phyloP scores from a whole-genome alignment of 2,888 invertebrate species.

The Apamea monoglypha region DNA sequence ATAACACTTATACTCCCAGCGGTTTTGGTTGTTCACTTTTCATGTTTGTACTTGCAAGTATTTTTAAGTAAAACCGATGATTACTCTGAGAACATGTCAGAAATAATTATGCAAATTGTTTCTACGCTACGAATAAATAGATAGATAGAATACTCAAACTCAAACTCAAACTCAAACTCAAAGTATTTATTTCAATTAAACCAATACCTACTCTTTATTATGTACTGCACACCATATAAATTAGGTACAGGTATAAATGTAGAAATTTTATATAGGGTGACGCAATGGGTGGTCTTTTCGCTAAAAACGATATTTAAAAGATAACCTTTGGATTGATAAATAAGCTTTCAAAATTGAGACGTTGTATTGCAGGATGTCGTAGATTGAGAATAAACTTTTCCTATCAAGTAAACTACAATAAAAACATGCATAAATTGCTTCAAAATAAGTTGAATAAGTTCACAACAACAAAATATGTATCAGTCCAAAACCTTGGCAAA shows the following conservation, averaged over 20 bases:
- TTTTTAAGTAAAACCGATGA: neutral
- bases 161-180: too few species aligned
- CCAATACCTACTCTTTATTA: neutral
- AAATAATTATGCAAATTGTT: too few species aligned
- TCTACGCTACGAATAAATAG: too few species aligned
- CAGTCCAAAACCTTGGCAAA: conserved; percentile 37
- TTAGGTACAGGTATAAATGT: too few species aligned
- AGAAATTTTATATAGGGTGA: neutral
- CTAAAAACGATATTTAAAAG: neutral
- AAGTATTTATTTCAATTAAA: too few species aligned
- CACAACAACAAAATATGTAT: conserved; percentile 1
- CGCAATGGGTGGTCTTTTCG: neutral
- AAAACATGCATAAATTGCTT: neutral
- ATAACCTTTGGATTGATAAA: neutral
- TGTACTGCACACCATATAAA: too few species aligned
- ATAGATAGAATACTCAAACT: too few species aligned
- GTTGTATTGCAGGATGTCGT: too few species aligned
- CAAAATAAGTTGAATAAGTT: neutral
- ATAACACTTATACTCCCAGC: neutral
- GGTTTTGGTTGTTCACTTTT: neutral
- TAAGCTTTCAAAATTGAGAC: neutral
- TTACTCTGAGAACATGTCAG: neutral
- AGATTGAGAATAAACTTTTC: neutral
- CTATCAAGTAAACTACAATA: neutral
- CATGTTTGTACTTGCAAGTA: neutral